Evolutionary conservation across 2,888 invertebrate genomes (phyloP), one percentile per base, ranked within the genome.

Genomic region (Acrocyrtus sp.): DNA sequence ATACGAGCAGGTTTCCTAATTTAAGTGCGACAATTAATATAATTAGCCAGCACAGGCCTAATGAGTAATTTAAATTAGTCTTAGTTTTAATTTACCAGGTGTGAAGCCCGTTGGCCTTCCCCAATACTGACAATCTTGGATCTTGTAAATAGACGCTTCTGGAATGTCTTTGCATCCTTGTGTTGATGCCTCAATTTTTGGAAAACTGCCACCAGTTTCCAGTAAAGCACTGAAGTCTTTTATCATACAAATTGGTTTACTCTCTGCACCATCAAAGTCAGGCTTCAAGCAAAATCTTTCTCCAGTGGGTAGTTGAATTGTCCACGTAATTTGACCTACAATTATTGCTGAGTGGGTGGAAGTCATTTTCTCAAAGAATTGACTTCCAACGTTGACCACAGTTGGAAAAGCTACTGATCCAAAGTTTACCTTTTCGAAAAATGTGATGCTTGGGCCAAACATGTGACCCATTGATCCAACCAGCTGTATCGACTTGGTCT

Each of bases 51-150:
- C 17, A 8, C 8, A 22, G 17, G 53, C 10, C 6, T 12, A 27
- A 22, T 12, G 19, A 47, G 19, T n/a, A 47, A 17, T 47, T n/a
- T 47, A 6, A n/a, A 17, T 17, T 15, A 8, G 12, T 19, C 12
- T 29, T 39, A 15, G 1, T 60, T 15, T n/a, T 50, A 62, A 50
- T 22, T 19, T 39, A 22, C n/a, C 21, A 26, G 1, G 41, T 41
- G 15, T 17, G 2, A 15, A n/a, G 2, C 34, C 21, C 24, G 1
- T 19, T 54, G 0, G n/a, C n/a, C 34, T 41, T 10, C 56, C 58
- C 50, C 45, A 72, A 21, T 72, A 72, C n/a, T 47, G 4, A 21
- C 72, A 72, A 10, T 72, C 65, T n/a, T 72, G 65, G 15, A 72
- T 58, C 53, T 56, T 29, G 24, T 45, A n/a, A 12, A 65, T 50